Conservation (phyloP, 2,797 vertebrate genomes). For the Propithecus perrieri region DNA sequence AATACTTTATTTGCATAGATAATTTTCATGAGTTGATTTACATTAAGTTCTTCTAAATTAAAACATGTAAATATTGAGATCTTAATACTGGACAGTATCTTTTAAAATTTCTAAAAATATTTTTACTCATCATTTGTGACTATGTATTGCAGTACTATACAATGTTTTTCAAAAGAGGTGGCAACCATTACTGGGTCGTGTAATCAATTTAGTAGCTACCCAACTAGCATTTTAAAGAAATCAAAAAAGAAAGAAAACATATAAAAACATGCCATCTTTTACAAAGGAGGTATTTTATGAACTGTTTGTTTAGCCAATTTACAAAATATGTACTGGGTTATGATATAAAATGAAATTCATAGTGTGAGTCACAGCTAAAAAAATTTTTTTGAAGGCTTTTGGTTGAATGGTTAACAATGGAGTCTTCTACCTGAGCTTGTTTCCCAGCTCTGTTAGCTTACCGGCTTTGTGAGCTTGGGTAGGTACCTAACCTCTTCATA, state of each 20-base stretch:
- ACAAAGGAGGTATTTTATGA: background rate
- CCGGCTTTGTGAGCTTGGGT: background rate
- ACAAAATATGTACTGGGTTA: background rate
- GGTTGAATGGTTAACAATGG: background rate
- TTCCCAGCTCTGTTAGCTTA: background rate
- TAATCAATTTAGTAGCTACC: background rate
- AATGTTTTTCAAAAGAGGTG: background rate
- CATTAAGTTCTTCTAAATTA: background rate
- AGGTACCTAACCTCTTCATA: background rate
- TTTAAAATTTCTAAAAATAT: background rate
- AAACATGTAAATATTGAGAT: background rate
- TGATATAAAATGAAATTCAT: constrained; percentile 17
- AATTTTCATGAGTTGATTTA: background rate
- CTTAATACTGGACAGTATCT: background rate
- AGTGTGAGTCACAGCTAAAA: background rate
- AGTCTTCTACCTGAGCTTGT: background rate
- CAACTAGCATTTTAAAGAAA: background rate
- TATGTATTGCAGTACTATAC: background rate
- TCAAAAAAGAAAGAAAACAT: background rate
- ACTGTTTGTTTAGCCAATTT: background rate
- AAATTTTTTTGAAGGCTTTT: background rate
- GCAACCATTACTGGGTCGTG: background rate
- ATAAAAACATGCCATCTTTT: background rate
- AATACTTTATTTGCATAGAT: background rate
- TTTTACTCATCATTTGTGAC: background rate